A percentile compares a stretch with the other conserved stretches of the same genome.
Evolutionary conservation across 2,113 vertebrate genomes (phyloP).

Genomic region (Oreochromis tanganicae): DNA sequence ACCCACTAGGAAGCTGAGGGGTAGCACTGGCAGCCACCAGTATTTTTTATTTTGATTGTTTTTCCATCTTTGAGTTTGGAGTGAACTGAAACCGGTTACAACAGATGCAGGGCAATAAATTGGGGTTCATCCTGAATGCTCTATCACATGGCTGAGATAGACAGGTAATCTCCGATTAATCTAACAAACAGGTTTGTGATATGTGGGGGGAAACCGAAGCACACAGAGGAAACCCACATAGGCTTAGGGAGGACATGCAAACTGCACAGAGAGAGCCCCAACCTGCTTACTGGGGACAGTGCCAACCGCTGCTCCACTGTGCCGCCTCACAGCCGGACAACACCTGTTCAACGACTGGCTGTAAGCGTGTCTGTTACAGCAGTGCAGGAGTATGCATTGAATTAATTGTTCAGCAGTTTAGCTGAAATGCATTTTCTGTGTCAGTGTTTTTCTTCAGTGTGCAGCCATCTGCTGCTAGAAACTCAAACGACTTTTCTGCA

Average conservation of each 20-base stretch:
- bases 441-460: not conserved
- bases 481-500: not conserved
- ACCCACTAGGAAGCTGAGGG: not conserved
- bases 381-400: not conserved
- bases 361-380: not conserved
- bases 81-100: not conserved
- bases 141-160: not conserved
- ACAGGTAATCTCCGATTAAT: not conserved
- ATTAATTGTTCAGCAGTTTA: not conserved
- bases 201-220: not conserved
- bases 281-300: not conserved
- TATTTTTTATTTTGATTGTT: not conserved
- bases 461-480: not conserved
- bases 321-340: not conserved
- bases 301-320: not conserved
- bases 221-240: rapidly evolving
- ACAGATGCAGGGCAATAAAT: not conserved
- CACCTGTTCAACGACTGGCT: not conserved
- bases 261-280: not conserved
- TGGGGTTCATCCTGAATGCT: not conserved
- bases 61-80: not conserved
- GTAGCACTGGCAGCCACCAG: not conserved
- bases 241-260: not conserved
- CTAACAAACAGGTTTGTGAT: not conserved
- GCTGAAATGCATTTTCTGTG: not conserved